Percentiles rank a stretch among this genome's conserved stretches.
phyloP scores from a whole-genome alignment of 2,113 vertebrate species.

The Callipepla californica region DNA sequence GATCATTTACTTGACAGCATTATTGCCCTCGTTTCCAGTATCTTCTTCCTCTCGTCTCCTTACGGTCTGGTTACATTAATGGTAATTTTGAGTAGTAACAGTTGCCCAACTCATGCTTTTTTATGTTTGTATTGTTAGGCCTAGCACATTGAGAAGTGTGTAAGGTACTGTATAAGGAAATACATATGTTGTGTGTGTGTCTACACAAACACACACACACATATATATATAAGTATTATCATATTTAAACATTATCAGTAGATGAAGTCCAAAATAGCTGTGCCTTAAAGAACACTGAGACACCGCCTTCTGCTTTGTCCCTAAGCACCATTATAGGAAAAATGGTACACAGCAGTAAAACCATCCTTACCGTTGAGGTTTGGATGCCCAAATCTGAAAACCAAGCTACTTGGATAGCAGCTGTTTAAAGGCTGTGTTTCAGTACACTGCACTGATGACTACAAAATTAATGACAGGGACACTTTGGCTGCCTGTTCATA shows the following conservation, averaged over 20 bases:
- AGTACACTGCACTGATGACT: neutral
- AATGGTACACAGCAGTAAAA: neutral
- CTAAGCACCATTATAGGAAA: neutral
- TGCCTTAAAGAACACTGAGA: neutral
- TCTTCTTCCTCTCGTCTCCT: neutral
- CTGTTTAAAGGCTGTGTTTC: neutral
- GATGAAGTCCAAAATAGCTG: neutral
- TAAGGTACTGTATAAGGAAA: neutral
- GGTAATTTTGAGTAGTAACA: neutral
- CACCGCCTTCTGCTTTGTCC: neutral
- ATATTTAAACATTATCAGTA: neutral
- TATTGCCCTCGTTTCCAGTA: neutral
- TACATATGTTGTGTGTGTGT: neutral
- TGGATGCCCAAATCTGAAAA: neutral
- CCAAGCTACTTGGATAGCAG: neutral
- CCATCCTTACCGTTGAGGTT: neutral
- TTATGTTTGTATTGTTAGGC: neutral
- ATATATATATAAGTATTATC: neutral
- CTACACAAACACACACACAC: neutral
- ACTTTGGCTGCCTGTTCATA: neutral
- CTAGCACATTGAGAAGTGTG: neutral
- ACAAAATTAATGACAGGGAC: neutral
- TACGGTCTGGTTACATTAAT: accelerated
- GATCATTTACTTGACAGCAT: neutral
- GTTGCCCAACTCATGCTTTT: neutral